Evolutionary conservation across 2,888 invertebrate species (phyloP).

Genomic region (Drosophila kanekoi): DNA sequence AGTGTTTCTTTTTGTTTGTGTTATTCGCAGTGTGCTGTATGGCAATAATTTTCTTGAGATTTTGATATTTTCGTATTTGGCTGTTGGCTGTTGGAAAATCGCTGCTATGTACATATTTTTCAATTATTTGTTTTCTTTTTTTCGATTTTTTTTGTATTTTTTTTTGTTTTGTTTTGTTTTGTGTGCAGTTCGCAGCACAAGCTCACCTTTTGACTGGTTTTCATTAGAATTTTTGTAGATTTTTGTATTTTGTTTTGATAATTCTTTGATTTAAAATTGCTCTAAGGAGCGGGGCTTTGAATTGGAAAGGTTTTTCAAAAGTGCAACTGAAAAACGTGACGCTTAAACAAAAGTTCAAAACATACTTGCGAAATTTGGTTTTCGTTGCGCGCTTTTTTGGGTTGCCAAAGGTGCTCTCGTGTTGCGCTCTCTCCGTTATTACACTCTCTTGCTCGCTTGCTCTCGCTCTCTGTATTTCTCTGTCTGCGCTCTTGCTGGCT

Average conservation of each 20-base stretch:
- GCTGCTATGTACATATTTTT: constrained; percentile 36
- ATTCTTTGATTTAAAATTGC: constrained; percentile 18
- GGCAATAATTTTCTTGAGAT: constrained; percentile 27
- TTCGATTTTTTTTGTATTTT: not conserved
- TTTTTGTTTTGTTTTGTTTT: constrained; percentile 7
- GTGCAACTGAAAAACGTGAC: constrained; percentile 44
- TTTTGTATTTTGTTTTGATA: constrained; percentile 5
- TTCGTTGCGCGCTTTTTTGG: constrained; percentile 46
- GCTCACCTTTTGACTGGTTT: constrained; percentile 42
- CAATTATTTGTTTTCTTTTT: constrained; percentile 7
- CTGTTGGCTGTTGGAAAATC: constrained; percentile 52
- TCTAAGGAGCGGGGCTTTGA: constrained; percentile 22
- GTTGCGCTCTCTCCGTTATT: constrained; percentile 30
- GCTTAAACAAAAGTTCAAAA: constrained; percentile 55
- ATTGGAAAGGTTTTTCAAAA: constrained; percentile 32
- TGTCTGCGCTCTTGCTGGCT: constrained; percentile 34
- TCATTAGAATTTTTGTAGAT: constrained; percentile 7
- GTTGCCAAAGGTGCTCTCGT: constrained; percentile 63
- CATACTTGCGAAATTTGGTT: constrained; percentile 71
- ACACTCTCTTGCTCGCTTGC: constrained; percentile 22
- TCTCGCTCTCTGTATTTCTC: constrained; percentile 46
- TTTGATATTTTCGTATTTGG: constrained; percentile 36
- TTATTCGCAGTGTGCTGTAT: constrained; percentile 39
- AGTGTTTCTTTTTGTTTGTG: constrained; percentile 44
- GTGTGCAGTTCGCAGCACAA: constrained; percentile 36